Base-by-base conservation (phyloP, 1,140 invertebrate species). In the Rhagoletis pomonella region DNA sequence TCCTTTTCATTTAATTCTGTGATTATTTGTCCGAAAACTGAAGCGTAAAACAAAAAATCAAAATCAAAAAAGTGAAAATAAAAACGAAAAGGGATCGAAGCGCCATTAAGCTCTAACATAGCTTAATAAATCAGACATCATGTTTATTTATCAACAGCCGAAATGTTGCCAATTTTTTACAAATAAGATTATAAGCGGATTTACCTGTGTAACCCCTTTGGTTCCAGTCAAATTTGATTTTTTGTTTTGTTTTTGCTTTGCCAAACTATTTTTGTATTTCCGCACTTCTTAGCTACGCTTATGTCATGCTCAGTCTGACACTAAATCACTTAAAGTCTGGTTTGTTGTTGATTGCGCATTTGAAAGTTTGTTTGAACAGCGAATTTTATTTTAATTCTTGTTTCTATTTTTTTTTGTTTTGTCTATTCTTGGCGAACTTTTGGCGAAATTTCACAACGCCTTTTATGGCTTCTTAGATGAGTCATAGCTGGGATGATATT, bases 91-190 rank as follows among this genome's bases (percentile, higher is more conserved):
- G 42, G 12, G 6, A 47, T 17, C 67, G 39, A 17, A 73, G 14
- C 67, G 44, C 39, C 67, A 73, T 42, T 73, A 47, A 44, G 9
- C 9, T 73, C 67, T 44, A 12, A 39, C 5, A 4, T 42, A 73
- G 67, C 12, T 1, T 5, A 73, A n/a, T 3, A 2, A 29, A 39
- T 39, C 39, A 47, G 4, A 65, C 44, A 47, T 73, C 39, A 39
- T 73, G 42, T 47, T 73, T 73, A 47, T 42, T 73, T 73, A 47
- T 73, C 67, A n/a, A 17, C 12, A 69, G 42, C 42, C 39, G 39
- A 73, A 73, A 17, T 73, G 42, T 73, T 47, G 42, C 42, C 12
- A 47, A n/a, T 73, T 73, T 73, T 47, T 69, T 73, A 73, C 67
- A 44, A 12, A 5, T 10, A 29, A 73, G 67, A 29, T 73, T 73